Evolutionary conservation across 2,113 vertebrate genomes (phyloP), one percentile per base, ranked within the genome.

Genomic region (Caranx ignobilis): DNA sequence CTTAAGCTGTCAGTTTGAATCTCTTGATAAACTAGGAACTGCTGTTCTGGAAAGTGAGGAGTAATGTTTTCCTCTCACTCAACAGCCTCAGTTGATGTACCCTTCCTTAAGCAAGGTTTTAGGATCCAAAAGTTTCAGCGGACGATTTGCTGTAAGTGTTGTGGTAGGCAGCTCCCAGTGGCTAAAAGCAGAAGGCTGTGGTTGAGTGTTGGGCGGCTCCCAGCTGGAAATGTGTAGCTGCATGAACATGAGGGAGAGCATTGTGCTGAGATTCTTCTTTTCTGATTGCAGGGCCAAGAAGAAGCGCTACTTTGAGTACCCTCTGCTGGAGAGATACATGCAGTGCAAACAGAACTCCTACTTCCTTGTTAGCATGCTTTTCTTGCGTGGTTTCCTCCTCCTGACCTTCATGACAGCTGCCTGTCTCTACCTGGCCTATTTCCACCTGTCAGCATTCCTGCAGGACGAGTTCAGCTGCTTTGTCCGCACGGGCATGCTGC

Each of bases 231-330:
- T 39, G 35, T 35, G 56, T 35, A 50, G 34, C 34, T 79, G 52
- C 41, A 19, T 21, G 26, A 83, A 57, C 64, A 79, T 57, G 15
- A 43, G 47, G 13, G 18, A 47, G 54, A 71, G 64, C 60, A 75
- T 66, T 32, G 15, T 26, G 37, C 57, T 89, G 35, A 69, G 6
- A 50, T 35, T 71, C 13, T 21, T 11, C 45, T 77, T 75, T 48
- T 90, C 32, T 41, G 3, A 57, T 68, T 82, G 31, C 93, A 99
- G 98, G 91, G 98, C 98, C 56, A 97, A 97, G 67, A 94, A 52
- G 83, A 97, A 98, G 86, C 93, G 97, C 2, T 99, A 98, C 84
- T 99, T 99, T n/a, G 97, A 99, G 87, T 99, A 98, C 88, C 97
- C 98, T 0, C 88, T 99, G 57, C 95, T 99, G 88, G 97, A 99